phyloP scores from a whole-genome alignment of 2,797 vertebrate genomes.

The Cottoperca gobio region DNA sequence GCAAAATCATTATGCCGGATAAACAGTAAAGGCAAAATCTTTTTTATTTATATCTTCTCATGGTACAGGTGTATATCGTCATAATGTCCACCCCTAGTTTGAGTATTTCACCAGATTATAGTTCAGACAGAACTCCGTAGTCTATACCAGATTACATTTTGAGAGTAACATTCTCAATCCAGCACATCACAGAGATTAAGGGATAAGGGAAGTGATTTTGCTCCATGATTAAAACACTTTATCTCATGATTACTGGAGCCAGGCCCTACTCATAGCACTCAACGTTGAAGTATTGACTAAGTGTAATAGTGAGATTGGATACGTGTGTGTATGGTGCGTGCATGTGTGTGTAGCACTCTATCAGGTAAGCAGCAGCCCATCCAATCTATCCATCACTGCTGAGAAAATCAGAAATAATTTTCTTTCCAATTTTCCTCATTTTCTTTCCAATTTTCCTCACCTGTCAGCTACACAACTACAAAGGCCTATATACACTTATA shows the following conservation, averaged over 20 bases:
- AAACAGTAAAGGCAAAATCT: too few relatives aligned
- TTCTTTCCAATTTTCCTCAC: constrained; percentile 60
- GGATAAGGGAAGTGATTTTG: constrained; percentile 55
- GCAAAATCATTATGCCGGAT: too few relatives aligned
- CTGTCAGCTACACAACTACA: constrained; percentile 32
- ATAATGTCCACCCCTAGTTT: neutral
- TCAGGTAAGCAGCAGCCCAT: constrained; percentile 20
- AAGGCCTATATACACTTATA: neutral
- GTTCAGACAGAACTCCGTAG: constrained; percentile 6
- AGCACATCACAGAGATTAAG: constrained; percentile 63
- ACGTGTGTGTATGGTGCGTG: constrained; percentile 7
- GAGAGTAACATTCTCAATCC: constrained; percentile 35
- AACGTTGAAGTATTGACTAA: constrained; percentile 37
- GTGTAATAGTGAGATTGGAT: constrained; percentile 18
- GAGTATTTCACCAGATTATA: neutral
- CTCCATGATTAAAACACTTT: constrained; percentile 61
- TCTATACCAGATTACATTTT: constrained; percentile 33
- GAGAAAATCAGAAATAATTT: constrained; percentile 59
- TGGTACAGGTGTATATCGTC: neutral
- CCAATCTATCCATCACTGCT: constrained; percentile 45
- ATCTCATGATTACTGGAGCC: constrained; percentile 62
- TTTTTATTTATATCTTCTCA: too few relatives aligned
- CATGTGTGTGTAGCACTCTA: neutral
- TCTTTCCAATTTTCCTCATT: too few relatives aligned
- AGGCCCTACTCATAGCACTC: constrained; percentile 29